Evolutionary conservation across 2,888 invertebrate species (phyloP).

Genomic region (Epicampocera succincta): DNA sequence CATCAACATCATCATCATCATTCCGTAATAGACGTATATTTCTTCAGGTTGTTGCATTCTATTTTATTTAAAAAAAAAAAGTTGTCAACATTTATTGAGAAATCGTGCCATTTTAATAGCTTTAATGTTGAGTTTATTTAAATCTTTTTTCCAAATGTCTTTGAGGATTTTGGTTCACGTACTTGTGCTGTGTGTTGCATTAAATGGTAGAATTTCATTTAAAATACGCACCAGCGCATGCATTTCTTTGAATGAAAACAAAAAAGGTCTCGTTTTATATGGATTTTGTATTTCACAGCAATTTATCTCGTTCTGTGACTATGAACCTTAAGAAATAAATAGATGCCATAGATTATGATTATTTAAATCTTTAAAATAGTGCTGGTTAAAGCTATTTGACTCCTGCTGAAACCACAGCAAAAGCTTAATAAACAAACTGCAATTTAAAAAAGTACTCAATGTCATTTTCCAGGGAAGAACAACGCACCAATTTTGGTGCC

Average conservation of each 20-base stretch:
- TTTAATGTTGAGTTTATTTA: slow-evolving; percentile 65
- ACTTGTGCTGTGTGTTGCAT: slow-evolving; percentile 46
- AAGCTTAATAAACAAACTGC: slow-evolving; percentile 37
- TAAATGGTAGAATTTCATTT: slow-evolving; percentile 60
- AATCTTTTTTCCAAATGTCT: slow-evolving; percentile 9
- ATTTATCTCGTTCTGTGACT: slow-evolving; percentile 78
- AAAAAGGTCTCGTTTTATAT: slow-evolving; percentile 74
- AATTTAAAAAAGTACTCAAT: slow-evolving; percentile 36
- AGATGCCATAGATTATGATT: slow-evolving; percentile 79
- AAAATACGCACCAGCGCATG: slow-evolving; percentile 58
- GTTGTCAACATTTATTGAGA: slow-evolving; percentile 82
- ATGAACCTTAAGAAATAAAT: slow-evolving; percentile 48
- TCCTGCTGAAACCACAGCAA: slow-evolving; percentile 72
- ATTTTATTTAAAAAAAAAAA: slow-evolving; percentile 42
- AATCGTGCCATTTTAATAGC: slow-evolving; percentile 82
- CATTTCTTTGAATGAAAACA: slow-evolving; percentile 19
- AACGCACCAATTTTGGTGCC: neutral
- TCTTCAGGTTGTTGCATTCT: slow-evolving; percentile 74
- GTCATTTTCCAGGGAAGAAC: slow-evolving; percentile 53
- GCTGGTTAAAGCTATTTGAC: slow-evolving; percentile 73
- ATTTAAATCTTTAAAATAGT: slow-evolving; percentile 55
- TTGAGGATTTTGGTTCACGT: slow-evolving; percentile 26
- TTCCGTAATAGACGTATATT: slow-evolving; percentile 57
- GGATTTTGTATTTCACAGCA: slow-evolving; percentile 78
- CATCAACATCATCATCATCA: slow-evolving; percentile 73